phyloP scores from a whole-genome alignment of 2,797 vertebrate genomes.

The Acipenser transmontanus region DNA sequence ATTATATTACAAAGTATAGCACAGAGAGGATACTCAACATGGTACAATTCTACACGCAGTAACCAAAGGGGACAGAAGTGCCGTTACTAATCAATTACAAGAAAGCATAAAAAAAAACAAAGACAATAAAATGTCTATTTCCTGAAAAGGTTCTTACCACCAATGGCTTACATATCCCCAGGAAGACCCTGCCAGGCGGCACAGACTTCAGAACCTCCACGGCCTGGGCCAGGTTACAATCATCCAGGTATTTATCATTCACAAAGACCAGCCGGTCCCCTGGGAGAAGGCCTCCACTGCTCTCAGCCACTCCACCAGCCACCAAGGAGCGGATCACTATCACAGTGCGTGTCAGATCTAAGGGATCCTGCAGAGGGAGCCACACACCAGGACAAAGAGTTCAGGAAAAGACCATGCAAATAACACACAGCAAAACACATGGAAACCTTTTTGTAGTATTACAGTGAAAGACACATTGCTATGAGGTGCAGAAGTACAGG shows the following conservation, averaged over 20 bases:
- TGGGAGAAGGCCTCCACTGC: slow-evolving; percentile 64
- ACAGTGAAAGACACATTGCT: neutral
- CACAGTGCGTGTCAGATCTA: slow-evolving; percentile 76
- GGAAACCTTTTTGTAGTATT: no score
- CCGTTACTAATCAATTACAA: no score
- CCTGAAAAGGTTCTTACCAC: slow-evolving; percentile 49
- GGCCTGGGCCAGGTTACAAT: slow-evolving; percentile 63
- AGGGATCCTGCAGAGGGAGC: slow-evolving; percentile 71
- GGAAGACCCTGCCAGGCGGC: slow-evolving; percentile 66
- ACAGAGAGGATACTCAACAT: no score
- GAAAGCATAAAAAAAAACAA: no score
- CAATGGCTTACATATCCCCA: slow-evolving; percentile 86
- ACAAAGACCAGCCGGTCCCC: slow-evolving; percentile 88
- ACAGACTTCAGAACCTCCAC: slow-evolving; percentile 83
- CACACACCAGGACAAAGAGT: slow-evolving; percentile 30
- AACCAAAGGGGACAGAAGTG: no score
- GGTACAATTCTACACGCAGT: no score
- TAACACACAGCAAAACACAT: slow-evolving; percentile 3
- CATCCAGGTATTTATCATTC: slow-evolving; percentile 66
- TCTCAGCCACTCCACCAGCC: slow-evolving; percentile 71
- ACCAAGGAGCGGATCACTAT: slow-evolving; percentile 90
- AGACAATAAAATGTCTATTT: slow-evolving; percentile 11
- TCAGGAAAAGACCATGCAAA: neutral
- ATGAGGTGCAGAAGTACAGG: neutral
- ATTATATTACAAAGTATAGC: no score